Evolutionary conservation across 2,888 invertebrate species (phyloP), one percentile per base, ranked within the genome.

Genomic region (Ichneumon xanthorius): DNA sequence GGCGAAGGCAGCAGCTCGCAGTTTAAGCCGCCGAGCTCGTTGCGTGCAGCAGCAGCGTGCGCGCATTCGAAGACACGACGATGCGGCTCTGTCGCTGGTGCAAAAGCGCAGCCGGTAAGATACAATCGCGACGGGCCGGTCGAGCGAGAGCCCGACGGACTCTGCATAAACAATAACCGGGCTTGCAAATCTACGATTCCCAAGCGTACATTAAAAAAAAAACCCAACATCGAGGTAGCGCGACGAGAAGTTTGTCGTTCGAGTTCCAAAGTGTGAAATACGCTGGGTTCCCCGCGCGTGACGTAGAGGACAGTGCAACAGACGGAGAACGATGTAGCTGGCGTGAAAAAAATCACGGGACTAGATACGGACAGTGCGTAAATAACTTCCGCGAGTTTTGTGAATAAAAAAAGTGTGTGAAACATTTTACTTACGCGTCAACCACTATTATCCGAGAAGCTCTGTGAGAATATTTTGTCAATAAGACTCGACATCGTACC

Each of bases 51-150:
- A 53, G 11, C 65, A 53, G 26, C 75, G 75, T 75, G 61, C 73
- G 45, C 73, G 73, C 30, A 26, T 45, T 26, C 61, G 37, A 71
- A 33, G 4, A 19, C 9, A 11, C 55, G 55, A 55, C 55, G 26
- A 61, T 61, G 61, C 61, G 61, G 6, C 40, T 40, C 30, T 65
- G 40, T 37, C 9, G 50, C 37, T 67, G 26, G 22, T 76, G 50
- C 76, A 40, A 22, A 67, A 76, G 37, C 50, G 76, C 53, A 67
- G 76, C 53, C 22, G 65, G 48, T 22, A 61, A 14, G 73, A 58
- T 37, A 45, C 55, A 55, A 55, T 55, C 19, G 11, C 55, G 55
- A 19, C 55, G 19, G 55, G 55, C 55, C 55, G 55, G 55, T 22
- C 55, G 55, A 22, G 55, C 11, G 55, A 4, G 19, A 19, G 55